A percentile compares a stretch with the other conserved stretches of the same genome.
phyloP scores from a whole-genome alignment of 2,797 vertebrate genomes.

The Gymnopithys bicolor region DNA sequence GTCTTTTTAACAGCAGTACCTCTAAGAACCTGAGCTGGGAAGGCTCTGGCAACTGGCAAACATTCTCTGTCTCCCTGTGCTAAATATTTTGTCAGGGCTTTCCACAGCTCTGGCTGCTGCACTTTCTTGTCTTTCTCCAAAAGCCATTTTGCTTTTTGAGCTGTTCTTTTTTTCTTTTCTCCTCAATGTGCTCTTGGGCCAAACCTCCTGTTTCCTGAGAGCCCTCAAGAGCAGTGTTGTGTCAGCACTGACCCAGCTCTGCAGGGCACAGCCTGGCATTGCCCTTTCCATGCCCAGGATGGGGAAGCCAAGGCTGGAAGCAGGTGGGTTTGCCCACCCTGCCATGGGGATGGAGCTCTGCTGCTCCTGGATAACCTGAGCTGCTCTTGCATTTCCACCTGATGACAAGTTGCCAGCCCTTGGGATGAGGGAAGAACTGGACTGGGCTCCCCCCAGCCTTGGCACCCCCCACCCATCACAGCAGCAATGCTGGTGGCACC shows the following conservation, averaged over 20 bases:
- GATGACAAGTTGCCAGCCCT: rapidly evolving
- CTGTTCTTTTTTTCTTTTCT: neutral
- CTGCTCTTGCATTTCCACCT: neutral
- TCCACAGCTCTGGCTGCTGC: conserved; percentile 25
- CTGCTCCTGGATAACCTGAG: neutral
- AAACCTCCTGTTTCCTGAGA: neutral
- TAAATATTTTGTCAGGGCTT: conserved; percentile 57
- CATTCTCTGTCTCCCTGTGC: rapidly evolving
- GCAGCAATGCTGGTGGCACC: neutral
- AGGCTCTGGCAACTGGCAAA: conserved; percentile 7
- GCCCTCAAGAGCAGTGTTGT: rapidly evolving
- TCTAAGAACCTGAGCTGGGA: conserved; percentile 24
- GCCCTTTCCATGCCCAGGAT: rapidly evolving
- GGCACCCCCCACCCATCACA: neutral
- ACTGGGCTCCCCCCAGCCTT: neutral
- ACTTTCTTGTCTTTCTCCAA: neutral
- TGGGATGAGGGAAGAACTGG: neutral
- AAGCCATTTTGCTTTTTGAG: neutral
- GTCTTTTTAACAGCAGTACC: conserved; percentile 20
- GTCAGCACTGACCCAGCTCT: rapidly evolving
- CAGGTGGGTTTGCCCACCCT: rapidly evolving
- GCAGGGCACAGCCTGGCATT: neutral
- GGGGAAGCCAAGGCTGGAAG: neutral
- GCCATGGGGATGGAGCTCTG: neutral
- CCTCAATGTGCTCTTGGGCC: neutral